These are phyloP conservation scores for Harpalus rufipes DNA, from an alignment of 2,888 invertebrate genomes.

Conservation along the genomic window DNA sequence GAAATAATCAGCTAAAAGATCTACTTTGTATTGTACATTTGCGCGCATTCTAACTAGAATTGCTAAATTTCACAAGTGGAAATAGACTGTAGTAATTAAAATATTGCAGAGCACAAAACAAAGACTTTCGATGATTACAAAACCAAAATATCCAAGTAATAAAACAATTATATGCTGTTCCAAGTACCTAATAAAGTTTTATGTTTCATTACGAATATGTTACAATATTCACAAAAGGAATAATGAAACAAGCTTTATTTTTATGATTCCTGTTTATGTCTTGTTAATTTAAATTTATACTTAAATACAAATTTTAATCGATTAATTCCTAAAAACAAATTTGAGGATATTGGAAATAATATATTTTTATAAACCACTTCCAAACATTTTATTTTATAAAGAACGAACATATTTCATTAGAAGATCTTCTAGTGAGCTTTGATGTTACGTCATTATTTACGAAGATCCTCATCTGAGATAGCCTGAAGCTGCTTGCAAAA, in stretches of 20 bases:
- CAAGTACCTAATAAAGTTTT: conserved; percentile 42
- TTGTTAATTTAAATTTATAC: too few relatives aligned
- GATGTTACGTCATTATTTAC: too few relatives aligned
- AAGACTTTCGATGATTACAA: background rate
- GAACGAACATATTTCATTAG: too few relatives aligned
- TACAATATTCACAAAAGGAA: background rate
- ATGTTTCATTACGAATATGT: background rate
- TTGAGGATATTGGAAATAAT: too few relatives aligned
- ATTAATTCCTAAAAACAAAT: too few relatives aligned
- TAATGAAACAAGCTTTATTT: background rate
- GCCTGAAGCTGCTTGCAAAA: too few relatives aligned
- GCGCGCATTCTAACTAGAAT: conserved; percentile 18
- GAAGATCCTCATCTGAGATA: too few relatives aligned
- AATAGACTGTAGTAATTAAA: conserved; percentile 27
- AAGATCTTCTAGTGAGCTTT: too few relatives aligned
- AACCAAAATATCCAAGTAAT: conserved; percentile 33
- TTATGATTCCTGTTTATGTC: too few relatives aligned
- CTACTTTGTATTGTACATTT: conserved; percentile 8
- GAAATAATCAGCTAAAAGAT: background rate
- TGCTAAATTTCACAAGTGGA: conserved; percentile 12
- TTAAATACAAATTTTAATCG: too few relatives aligned
- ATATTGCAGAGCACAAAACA: conserved; percentile 14
- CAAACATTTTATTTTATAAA: too few relatives aligned
- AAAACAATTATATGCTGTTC: conserved; percentile 44
- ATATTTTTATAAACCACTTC: too few relatives aligned